phyloP scores from a whole-genome alignment of 2,113 vertebrate species.

The Fulmarus glacialis region DNA sequence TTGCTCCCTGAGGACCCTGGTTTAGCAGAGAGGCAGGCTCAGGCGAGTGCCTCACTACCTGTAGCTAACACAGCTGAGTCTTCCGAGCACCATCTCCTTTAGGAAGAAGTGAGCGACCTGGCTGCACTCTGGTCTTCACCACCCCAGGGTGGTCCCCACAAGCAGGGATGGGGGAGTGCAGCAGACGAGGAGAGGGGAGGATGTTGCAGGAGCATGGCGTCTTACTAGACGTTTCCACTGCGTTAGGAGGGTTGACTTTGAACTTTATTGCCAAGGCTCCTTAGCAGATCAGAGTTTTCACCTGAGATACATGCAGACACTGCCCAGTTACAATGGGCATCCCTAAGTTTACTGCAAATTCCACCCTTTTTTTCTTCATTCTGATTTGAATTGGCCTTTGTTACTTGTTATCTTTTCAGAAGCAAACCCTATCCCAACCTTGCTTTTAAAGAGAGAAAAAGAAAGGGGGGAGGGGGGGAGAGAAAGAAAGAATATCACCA shows the following conservation, averaged over 20 bases:
- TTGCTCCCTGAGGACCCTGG: background rate
- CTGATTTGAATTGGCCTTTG: background rate
- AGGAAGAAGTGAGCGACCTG: background rate
- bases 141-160: background rate
- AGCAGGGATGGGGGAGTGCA: background rate
- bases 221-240: background rate
- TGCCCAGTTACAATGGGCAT: background rate
- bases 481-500: background rate
- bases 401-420: background rate
- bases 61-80: background rate
- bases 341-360: background rate
- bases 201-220: background rate
- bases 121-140: background rate
- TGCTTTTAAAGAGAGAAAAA: background rate
- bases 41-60: background rate
- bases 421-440: background rate
- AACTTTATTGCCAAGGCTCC: background rate
- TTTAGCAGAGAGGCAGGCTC: background rate
- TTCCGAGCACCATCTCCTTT: background rate
- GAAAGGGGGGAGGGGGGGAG: accelerated
- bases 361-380: background rate
- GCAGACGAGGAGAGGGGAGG: accelerated
- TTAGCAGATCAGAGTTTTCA: background rate
- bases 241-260: background rate
- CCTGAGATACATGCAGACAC: background rate